Evolutionary conservation across 1,140 invertebrate genomes (phyloP).

Genomic region (Chrysoperla carnea): DNA sequence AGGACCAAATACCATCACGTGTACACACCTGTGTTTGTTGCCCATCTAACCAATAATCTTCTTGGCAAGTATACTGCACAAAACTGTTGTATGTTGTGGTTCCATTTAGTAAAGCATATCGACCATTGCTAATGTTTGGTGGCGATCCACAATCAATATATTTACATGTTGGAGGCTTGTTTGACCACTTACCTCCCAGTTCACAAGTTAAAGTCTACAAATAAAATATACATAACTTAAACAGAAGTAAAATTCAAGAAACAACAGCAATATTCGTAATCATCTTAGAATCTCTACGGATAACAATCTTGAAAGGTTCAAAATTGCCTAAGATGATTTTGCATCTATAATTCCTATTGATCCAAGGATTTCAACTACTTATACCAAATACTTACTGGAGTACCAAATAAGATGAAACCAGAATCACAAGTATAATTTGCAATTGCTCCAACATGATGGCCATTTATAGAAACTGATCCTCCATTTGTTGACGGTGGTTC

Average conservation of each 20-base stretch:
- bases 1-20: conserved; percentile 73
- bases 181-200: conserved; percentile 65
- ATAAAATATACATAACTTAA: conserved; percentile 6
- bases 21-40: conserved; percentile 50
- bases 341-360: too few species aligned
- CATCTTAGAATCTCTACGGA: too few species aligned
- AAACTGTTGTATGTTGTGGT: conserved; percentile 63
- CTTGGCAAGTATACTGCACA: conserved; percentile 58
- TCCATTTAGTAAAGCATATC: conserved; percentile 48
- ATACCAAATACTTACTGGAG: conserved; percentile 49
- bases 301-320: too few species aligned
- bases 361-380: too few species aligned
- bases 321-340: too few species aligned
- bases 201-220: conserved; percentile 56
- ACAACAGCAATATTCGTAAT: too few species aligned
- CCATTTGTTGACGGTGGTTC: conserved; percentile 56
- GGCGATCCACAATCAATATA: conserved; percentile 80
- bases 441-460: conserved; percentile 54
- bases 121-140: conserved; percentile 55
- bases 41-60: conserved; percentile 68
- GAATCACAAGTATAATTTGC: conserved; percentile 64
- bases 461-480: conserved; percentile 45
- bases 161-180: conserved; percentile 58
- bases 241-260: too few species aligned
- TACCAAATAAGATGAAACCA: conserved; percentile 71